Evolutionary conservation across 2,888 invertebrate species (phyloP), one percentile per base, ranked within the genome.

Genomic region (Scaptomyza tumidula): DNA sequence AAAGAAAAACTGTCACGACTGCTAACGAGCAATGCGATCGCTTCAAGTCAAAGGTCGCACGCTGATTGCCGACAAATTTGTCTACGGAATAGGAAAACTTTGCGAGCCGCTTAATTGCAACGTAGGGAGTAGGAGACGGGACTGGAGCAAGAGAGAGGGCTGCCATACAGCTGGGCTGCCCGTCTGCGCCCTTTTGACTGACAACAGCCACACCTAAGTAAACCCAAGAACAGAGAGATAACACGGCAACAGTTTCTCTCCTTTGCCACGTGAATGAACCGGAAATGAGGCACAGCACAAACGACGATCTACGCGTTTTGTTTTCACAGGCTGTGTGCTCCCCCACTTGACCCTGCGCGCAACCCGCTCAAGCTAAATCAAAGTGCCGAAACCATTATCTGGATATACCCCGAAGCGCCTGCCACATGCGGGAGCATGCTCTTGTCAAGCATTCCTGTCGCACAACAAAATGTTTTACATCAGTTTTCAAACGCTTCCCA

Each of bases 181-280:
- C 78, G 83, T 85, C 88, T 87, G 65, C 75, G 75, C 9, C 66
- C 71, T 83, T 83, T 59, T 86, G 83, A 84, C 74, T 84, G 86
- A 84, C 88, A 84, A 72, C 88, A 88, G 76, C 88, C 83, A 83
- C 83, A 84, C 88, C 88, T 83, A 84, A 86, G 88, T 62, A 60
- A 88, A 67, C 70, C 44, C 45, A 16, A 19, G 5, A 24, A 37
- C 6, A 13, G 11, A 35, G 35, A 69, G 60, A 54, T 41, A 69
- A 14, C 39, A 55, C 31, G 49, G 29, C 39, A 16, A 43, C 39
- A 58, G 44, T 19, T 55, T 54, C 13, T 13, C 6, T 24, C 24
- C 29, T 50, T 66, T 70, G 61, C 58, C 62, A 71, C 76, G 74
- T 69, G 81, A 81, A 73, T 80, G 78, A 78, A 86, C 88, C 85